A percentile compares a stretch with the other conserved stretches of the same genome.
Conservation (phyloP, 2,113 vertebrate genomes). For the Conger conger region DNA sequence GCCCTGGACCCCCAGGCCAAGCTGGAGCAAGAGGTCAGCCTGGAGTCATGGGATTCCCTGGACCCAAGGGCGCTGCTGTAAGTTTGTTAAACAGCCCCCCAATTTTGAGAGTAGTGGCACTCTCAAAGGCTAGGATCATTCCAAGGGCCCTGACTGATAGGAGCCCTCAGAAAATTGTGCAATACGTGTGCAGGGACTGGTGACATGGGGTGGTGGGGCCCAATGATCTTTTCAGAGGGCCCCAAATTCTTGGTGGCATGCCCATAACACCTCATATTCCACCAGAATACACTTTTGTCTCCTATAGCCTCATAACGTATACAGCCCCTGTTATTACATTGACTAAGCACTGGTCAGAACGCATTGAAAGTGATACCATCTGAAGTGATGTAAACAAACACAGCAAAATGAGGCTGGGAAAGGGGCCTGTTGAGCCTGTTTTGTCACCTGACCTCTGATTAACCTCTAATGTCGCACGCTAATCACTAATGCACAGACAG, state of each 20-base stretch:
- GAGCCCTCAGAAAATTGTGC: no score
- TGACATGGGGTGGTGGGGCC: no score
- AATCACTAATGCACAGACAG: not conserved
- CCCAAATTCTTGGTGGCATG: not conserved
- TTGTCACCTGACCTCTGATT: not conserved
- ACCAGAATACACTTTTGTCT: not conserved
- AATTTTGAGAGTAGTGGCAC: not conserved
- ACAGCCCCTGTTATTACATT: no score
- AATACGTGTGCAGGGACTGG: no score
- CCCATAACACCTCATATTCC: no score
- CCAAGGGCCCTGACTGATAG: no score
- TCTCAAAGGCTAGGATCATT: no score
- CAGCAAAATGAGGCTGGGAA: no score
- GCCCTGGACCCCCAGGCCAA: slow-evolving; percentile 85
- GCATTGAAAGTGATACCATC: no score
- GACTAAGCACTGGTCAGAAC: no score
- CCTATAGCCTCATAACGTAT: not conserved
- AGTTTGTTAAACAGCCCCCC: slow-evolving; percentile 52
- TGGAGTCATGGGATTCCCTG: slow-evolving; percentile 98
- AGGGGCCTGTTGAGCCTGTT: not conserved
- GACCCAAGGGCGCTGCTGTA: slow-evolving; percentile 95
- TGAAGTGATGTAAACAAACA: no score
- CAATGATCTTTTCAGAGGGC: not conserved
- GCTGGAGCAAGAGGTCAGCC: slow-evolving; percentile 92
- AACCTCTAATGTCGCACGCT: not conserved